Evolutionary conservation across 1,140 invertebrate species (phyloP), one percentile per base, ranked within the genome.

Genomic region (Atta texana): DNA sequence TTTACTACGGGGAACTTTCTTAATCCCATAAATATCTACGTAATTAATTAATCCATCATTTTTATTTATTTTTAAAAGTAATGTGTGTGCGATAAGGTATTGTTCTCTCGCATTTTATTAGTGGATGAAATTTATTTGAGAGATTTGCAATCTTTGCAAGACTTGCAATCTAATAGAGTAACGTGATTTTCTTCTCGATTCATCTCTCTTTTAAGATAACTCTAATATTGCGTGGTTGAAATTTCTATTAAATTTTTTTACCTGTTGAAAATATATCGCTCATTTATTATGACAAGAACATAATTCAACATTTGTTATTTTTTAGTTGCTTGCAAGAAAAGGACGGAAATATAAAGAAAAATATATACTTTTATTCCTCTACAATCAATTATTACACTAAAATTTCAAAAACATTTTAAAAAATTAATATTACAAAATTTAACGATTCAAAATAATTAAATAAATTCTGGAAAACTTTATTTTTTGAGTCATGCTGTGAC

Each of bases 1-100:
- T 21, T 71, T 28, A 21, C 44, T 80, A 68, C 14, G 44, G 7
- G 0, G 3, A 53, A 28, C n/a, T 80, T 21, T 57, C 12, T 68
- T 34, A 78, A 78, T 51, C 18, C 7, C 3, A 5, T 4, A 7
- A 74, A n/a, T 57, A 78, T 51, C n/a, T 16, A 31, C 31, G 31
- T 4, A 53, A 68, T 80, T 53, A 64, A 78, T 51, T 31, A 16
- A 74, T 61, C 55, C 10, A 31, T 44, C 44, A 72, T 72, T 49
- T 21, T 44, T 4, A 31, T 84, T 75, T 21, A 34, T 69, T 61
- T 74, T 16, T 61, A 16, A 74, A 63, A 7, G 7, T 51, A 24
- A 61, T n/a, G 7, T 49, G n/a, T 10, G 34, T 3, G 72, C 6
- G 53, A 44, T 71, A 82, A 74, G 51, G 2, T 57, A 44, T 81